phyloP scores from a whole-genome alignment of 2,797 vertebrate genomes.

The Lepilemur septentrionalis region DNA sequence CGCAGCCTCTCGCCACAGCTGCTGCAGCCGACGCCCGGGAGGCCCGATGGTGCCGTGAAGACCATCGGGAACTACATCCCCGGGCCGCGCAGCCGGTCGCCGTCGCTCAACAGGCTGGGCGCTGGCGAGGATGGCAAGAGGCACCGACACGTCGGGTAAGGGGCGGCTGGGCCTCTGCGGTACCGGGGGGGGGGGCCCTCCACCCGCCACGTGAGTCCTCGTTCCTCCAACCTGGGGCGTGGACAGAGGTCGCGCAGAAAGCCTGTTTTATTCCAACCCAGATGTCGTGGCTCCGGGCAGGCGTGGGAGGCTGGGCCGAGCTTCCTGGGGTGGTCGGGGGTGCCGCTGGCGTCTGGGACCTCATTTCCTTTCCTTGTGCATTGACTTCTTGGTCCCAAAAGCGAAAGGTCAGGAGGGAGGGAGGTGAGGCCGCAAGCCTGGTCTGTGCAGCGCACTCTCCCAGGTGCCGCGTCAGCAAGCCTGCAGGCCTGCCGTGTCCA shows the following conservation, averaged over 20 bases:
- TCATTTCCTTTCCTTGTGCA: fast-evolving
- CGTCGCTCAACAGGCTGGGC: conserved; percentile 94
- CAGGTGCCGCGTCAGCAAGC: fast-evolving
- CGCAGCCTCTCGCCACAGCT: conserved; percentile 96
- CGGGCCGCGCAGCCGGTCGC: conserved; percentile 92
- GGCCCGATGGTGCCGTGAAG: conserved; percentile 92
- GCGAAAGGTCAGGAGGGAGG: not conserved
- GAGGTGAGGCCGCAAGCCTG: fast-evolving
- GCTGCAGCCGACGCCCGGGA: conserved; percentile 93
- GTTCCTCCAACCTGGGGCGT: fast-evolving
- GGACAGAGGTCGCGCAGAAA: fast-evolving
- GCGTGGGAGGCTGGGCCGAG: not conserved
- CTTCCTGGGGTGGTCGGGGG: fast-evolving
- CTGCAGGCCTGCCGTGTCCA: fast-evolving
- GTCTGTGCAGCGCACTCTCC: fast-evolving
- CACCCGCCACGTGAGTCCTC: fast-evolving
- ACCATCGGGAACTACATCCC: conserved; percentile 90
- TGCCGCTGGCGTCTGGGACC: fast-evolving
- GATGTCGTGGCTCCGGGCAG: fast-evolving
- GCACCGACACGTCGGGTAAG: conserved; percentile 87
- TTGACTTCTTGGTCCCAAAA: not conserved
- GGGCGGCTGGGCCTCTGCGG: fast-evolving
- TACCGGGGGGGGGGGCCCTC: fast-evolving
- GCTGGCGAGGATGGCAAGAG: conserved; percentile 91
- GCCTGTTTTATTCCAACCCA: fast-evolving